A percentile compares a stretch with the other conserved stretches of the same genome.
phyloP scores from a whole-genome alignment of 2,888 invertebrate species.

The Lycia hirtaria region DNA sequence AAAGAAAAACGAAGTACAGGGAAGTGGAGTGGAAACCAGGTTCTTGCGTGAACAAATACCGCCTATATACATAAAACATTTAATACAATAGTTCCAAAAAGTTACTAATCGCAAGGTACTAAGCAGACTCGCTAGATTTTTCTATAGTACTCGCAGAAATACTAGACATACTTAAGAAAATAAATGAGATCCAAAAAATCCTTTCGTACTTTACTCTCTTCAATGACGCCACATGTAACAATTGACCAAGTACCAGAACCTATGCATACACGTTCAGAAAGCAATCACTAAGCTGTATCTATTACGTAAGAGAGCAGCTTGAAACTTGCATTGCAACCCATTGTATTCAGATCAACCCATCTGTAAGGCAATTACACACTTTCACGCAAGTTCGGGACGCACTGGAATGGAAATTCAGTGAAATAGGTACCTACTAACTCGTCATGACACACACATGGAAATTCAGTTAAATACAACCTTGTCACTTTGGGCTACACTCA shows the following conservation, averaged over 20 bases:
- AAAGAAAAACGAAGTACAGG: too few relatives aligned
- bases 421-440: conserved; percentile 5
- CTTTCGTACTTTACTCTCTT: not conserved
- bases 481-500: too few relatives aligned
- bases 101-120: too few relatives aligned
- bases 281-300: conserved; percentile 36
- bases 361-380: conserved; percentile 49
- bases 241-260: conserved; percentile 9
- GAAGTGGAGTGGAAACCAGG: too few relatives aligned
- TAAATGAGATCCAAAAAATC: not conserved
- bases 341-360: conserved; percentile 52
- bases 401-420: conserved; percentile 50
- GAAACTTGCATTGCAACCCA: conserved; percentile 44
- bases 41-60: too few relatives aligned
- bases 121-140: not conserved
- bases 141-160: too few relatives aligned
- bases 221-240: not conserved
- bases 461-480: too few relatives aligned
- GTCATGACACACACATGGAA: too few relatives aligned
- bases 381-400: conserved; percentile 46
- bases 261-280: conserved; percentile 1
- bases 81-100: too few relatives aligned
- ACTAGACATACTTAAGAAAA: too few relatives aligned
- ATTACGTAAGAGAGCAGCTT: conserved; percentile 48
- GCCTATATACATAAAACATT: too few relatives aligned